These are phyloP conservation scores for Protodeltote pygarga DNA, from an alignment of 2,888 invertebrate genomes.

Conservation along the genomic window DNA sequence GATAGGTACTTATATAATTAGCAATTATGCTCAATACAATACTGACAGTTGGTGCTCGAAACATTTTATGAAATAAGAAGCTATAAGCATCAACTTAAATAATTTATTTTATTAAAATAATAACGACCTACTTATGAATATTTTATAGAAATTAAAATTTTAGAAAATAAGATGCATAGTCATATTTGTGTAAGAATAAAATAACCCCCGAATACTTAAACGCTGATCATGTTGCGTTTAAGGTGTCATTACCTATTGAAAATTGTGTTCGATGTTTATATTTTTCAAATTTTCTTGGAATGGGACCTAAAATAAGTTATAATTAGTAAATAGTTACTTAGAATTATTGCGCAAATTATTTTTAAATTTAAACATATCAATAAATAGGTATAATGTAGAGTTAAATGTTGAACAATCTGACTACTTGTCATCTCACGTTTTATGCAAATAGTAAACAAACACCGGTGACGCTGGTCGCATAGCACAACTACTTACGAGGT, in stretches of 20 bases:
- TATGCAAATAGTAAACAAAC: constrained; percentile 28
- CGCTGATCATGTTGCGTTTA: too few species aligned
- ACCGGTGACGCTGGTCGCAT: constrained; percentile 12
- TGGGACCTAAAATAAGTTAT: too few species aligned
- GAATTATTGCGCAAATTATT: too few species aligned
- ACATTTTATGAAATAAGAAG: constrained; percentile 4
- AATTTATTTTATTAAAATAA: constrained; percentile 19
- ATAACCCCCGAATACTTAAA: too few species aligned
- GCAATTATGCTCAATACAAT: constrained; percentile 1
- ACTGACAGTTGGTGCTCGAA: constrained; percentile 21
- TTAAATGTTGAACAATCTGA: not conserved
- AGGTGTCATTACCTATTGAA: too few species aligned
- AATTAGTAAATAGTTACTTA: too few species aligned
- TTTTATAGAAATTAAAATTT: constrained; percentile 17
- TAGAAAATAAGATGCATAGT: constrained; percentile 20
- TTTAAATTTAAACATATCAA: not conserved
- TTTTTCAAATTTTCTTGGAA: too few species aligned
- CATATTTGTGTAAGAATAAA: constrained; percentile 23
- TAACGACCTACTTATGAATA: not conserved
- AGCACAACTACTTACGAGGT: constrained; percentile 21
- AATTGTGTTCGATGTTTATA: not conserved
- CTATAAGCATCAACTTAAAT: constrained; percentile 8
- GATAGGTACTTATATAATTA: not conserved
- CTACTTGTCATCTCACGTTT: constrained; percentile 5
- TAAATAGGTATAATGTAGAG: not conserved